Percentiles rank a stretch among this genome's conserved stretches.
Evolutionary conservation across 2,888 invertebrate species (phyloP).

Genomic region (Zhuqinia jingwanae): DNA sequence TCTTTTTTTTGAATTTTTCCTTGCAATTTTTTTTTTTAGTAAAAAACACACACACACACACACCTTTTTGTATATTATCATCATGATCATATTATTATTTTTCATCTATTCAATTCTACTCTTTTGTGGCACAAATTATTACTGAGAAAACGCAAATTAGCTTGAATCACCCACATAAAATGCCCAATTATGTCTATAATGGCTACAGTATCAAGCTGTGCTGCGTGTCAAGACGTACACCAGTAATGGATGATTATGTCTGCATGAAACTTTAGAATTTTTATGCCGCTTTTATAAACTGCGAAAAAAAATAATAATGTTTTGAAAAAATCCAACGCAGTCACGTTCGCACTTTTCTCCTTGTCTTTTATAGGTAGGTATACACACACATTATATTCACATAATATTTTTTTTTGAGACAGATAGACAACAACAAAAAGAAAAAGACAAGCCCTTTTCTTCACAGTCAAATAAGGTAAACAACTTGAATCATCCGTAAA

Average conservation of each 20-base stretch:
- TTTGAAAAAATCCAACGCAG: conserved; percentile 3
- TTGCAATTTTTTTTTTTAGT: conserved; percentile 29
- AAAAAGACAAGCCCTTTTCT: conserved; percentile 69
- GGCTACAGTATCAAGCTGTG: conserved; percentile 64
- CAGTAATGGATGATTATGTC: conserved; percentile 44
- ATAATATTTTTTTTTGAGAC: too few relatives aligned
- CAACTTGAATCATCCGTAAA: conserved; percentile 71
- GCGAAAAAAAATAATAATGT: conserved; percentile 21
- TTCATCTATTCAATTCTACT: too few relatives aligned
- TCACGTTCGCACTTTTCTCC: conserved; percentile 54
- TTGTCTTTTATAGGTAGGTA: conserved; percentile 22
- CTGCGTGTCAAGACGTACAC: conserved; percentile 57
- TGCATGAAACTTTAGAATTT: conserved; percentile 42
- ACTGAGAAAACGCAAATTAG: conserved; percentile 66
- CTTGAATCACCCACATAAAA: conserved; percentile 70
- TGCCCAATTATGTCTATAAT: conserved; percentile 70
- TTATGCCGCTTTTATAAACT: conserved; percentile 45
- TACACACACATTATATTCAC: too few relatives aligned
- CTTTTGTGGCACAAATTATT: conserved; percentile 49
- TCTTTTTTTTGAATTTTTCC: conserved; percentile 1
- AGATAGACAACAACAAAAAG: background rate
- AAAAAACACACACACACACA: background rate
- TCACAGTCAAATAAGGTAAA: conserved; percentile 72
- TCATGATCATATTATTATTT: too few relatives aligned
- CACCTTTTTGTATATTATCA: background rate